Conservation (phyloP, 2,797 vertebrate genomes). For the Pseudocheirus occidentalis region DNA sequence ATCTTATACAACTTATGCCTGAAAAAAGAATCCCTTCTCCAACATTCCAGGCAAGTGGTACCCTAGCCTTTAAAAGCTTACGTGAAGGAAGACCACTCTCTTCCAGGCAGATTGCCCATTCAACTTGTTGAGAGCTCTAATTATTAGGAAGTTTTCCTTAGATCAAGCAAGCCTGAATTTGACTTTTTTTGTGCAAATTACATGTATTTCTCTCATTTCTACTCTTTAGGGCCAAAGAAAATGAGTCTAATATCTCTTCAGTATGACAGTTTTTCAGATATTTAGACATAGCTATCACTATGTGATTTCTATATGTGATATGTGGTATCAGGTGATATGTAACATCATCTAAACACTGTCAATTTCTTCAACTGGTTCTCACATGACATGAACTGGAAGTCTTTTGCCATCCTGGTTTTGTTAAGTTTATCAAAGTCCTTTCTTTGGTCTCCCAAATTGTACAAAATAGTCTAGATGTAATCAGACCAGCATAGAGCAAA, state of each 20-base stretch:
- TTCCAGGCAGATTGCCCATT: background rate
- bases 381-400: background rate
- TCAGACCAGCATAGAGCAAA: background rate
- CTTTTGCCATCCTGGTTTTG: background rate
- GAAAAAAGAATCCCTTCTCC: background rate
- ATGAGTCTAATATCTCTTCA: background rate
- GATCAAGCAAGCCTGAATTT: background rate
- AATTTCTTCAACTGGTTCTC: background rate
- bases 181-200: background rate
- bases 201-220: background rate
- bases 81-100: background rate
- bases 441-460: background rate
- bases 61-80: background rate
- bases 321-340: no score
- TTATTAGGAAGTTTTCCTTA: background rate
- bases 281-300: background rate
- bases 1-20: background rate
- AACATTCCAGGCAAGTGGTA: background rate
- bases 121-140: background rate
- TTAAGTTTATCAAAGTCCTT: background rate
- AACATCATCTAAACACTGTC: background rate
- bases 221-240: background rate
- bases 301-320: no score
- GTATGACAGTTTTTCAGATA: background rate
- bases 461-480: background rate